Conservation (phyloP, 1,140 invertebrate genomes). For the Parasteatoda tepidariorum region DNA sequence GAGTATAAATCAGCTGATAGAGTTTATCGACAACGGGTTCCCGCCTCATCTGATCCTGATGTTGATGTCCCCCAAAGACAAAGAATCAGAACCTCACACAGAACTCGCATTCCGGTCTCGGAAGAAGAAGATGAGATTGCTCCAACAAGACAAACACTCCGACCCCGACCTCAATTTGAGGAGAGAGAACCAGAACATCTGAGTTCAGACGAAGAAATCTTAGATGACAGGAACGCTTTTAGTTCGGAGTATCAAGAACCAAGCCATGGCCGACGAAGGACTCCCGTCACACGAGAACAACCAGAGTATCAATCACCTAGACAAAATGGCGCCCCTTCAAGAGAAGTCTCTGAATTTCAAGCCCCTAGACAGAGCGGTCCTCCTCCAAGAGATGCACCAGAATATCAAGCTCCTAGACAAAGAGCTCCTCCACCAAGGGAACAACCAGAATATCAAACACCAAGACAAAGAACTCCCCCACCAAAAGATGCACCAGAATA, state of each 20-base stretch:
- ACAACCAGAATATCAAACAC: constrained; percentile 20
- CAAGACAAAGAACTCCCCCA: neutral
- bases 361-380: neutral
- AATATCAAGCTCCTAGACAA: constrained; percentile 17
- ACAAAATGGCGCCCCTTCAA: neutral
- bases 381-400: neutral
- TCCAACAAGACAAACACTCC: neutral
- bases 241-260: neutral
- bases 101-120: neutral
- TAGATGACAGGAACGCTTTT: neutral
- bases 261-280: neutral
- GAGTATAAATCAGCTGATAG: neutral
- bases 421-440: neutral
- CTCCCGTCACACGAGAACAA: neutral
- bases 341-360: neutral
- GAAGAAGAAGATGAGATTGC: no score
- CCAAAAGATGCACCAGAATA: constrained; percentile 6
- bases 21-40: neutral
- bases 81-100: neutral
- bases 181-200: neutral
- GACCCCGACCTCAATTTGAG: constrained; percentile 28
- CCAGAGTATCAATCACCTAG: neutral
- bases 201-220: neutral
- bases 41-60: neutral
- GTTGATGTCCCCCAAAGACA: neutral